Conservation (phyloP, 2,888 invertebrate genomes). For the Meganola albula region DNA sequence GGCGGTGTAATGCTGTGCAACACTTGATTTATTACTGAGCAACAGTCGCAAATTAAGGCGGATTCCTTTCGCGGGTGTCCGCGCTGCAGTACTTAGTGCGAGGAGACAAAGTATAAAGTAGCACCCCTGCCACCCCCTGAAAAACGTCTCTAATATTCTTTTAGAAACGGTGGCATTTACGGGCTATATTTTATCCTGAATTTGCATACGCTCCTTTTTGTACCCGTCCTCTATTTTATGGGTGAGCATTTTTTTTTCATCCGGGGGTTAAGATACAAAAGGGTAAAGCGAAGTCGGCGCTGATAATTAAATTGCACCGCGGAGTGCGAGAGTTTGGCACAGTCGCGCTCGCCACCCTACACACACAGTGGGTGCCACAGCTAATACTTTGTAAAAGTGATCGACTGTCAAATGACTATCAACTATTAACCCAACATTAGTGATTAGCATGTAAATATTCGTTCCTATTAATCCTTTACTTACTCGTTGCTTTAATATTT, state of each 20-base stretch:
- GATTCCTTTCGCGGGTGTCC: conserved; percentile 65
- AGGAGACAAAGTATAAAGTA: conserved; percentile 77
- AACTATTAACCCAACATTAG: too few relatives aligned
- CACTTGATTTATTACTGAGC: conserved; percentile 64
- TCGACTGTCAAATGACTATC: too few relatives aligned
- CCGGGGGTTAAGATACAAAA: conserved; percentile 78
- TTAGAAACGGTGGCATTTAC: conserved; percentile 80
- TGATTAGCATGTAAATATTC: too few relatives aligned
- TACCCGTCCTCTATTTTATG: conserved; percentile 78
- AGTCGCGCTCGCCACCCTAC: conserved; percentile 1
- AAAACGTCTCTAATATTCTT: conserved; percentile 80
- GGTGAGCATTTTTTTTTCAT: conserved; percentile 77
- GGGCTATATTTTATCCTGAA: conserved; percentile 80
- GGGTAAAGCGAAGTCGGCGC: conserved; percentile 73
- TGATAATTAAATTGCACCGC: conserved; percentile 77
- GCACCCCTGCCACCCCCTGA: conserved; percentile 75
- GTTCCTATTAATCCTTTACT: too few relatives aligned
- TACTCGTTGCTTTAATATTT: too few relatives aligned
- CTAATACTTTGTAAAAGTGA: conserved; percentile 7
- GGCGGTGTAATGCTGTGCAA: too few relatives aligned
- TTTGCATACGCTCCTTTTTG: conserved; percentile 79
- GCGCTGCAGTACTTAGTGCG: conserved; percentile 71
- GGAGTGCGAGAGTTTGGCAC: conserved; percentile 29
- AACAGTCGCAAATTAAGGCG: conserved; percentile 73
- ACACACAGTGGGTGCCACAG: conserved; percentile 6